Evolutionary conservation across 2,888 invertebrate genomes (phyloP), one percentile per base, ranked within the genome.

Genomic region (Cryptocephalus primarius): DNA sequence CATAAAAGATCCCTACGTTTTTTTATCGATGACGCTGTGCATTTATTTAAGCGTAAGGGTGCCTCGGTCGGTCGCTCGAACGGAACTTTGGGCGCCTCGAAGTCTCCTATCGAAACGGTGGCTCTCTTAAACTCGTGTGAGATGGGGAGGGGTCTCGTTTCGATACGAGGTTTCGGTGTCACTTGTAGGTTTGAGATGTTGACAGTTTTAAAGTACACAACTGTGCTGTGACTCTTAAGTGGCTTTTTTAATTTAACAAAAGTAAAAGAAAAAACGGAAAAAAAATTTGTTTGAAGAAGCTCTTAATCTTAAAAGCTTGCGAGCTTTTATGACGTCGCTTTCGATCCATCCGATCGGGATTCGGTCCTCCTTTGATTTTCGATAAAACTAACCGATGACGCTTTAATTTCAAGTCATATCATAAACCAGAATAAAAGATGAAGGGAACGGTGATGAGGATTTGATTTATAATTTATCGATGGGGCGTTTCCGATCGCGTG

Each of bases 141-240:
- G 6, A 22, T 2, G 22, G 22, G 22, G 22, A 22, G 22, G 22
- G 22, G 22, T 22, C 22, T 6, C 6, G 22, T 22, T 6, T 22
- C 22, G 22, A 22, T 22, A 4, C 6, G 22, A 22, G 22, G 6
- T 22, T 22, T 22, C 6, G 22, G 22, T 22, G 22, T 39, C 41
- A 46, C 10, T 53, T 58, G 57, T 54, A 54, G 59, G 57, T 60
- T 59, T 54, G 53, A 34, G 3, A 22, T 22, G 22, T 22, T 22
- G 66, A 33, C 62, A 64, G 65, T 53, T 52, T 54, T 55, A 67
- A 68, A 72, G 72, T 72, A 72, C 71, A 72, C 71, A 72, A 73
- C 72, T 72, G 73, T 73, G 73, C 73, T 73, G 73, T 73, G 73
- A 74, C 71, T 72, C 69, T 71, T 71, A 72, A 73, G 73, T 73